phyloP scores from a whole-genome alignment of 2,797 vertebrate genomes.

The Sandelia bainsii region DNA sequence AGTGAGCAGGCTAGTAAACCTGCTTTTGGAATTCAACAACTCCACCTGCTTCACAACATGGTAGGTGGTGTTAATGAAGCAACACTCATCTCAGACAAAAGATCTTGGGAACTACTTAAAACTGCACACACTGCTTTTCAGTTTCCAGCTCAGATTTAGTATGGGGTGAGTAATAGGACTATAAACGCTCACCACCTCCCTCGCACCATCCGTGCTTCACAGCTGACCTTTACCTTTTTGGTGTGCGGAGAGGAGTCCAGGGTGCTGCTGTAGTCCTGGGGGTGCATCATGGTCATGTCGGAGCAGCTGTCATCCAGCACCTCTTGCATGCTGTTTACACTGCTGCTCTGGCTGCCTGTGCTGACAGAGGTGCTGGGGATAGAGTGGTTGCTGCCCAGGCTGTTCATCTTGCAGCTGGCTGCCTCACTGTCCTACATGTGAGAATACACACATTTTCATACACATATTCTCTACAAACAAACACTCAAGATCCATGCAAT shows the following conservation, averaged over 20 bases:
- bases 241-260: slow-evolving; percentile 89
- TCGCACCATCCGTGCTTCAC: neutral
- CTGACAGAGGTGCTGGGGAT: slow-evolving; percentile 96
- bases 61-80: neutral
- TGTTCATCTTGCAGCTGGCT: slow-evolving; percentile 94
- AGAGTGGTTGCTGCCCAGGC: slow-evolving; percentile 98
- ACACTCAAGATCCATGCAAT: neutral
- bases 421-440: slow-evolving; percentile 93
- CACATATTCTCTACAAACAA: slow-evolving; percentile 2
- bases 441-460: slow-evolving; percentile 5
- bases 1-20: too few species aligned
- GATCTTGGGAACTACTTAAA: neutral
- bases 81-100: neutral
- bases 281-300: slow-evolving; percentile 89
- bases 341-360: slow-evolving; percentile 98
- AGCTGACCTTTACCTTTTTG: slow-evolving; percentile 88
- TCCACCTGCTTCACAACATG: neutral
- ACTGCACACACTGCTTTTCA: neutral
- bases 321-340: slow-evolving; percentile 98
- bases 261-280: slow-evolving; percentile 88
- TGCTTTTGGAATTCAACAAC: too few species aligned
- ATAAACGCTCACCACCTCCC: neutral
- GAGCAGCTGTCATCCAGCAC: slow-evolving; percentile 94
- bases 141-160: neutral
- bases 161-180: neutral